Base-by-base conservation (phyloP, 2,113 vertebrate genomes). In the Corvus cornix region DNA sequence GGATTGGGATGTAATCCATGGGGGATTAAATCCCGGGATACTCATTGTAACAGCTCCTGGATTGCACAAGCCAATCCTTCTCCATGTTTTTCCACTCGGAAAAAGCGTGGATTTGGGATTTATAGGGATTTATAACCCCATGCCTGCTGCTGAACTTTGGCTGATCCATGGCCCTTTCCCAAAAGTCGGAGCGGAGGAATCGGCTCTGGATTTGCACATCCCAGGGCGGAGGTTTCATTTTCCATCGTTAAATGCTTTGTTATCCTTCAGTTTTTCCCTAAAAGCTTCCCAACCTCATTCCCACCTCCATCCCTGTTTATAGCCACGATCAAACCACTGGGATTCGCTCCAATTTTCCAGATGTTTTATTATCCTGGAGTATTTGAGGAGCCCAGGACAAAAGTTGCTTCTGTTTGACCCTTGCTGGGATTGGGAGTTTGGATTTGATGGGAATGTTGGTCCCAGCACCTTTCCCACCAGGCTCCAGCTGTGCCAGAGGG, bases 1-100 rank as follows among this genome's bases (percentile, higher is more conserved):
- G 46, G 63, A 37, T 68, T 6, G 17, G 72, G 84, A 59, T 51
- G 26, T 1, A 11, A 86, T 52, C 72, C 73, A 8, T 7, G 31
- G 31, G 21, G 37, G 22, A 44, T 37, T 7, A 44, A 59, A 52
- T 60, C 84, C 62, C 3, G 0, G 62, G 53, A 68, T 52, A 17
- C 44, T 51, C 62, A 2, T 18, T 2, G 13, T 3, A 8, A 7
- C 53, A 44, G 27, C 37, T 68, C 62, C 83, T 0, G 1, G 24
- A 24, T 24, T 9, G 35, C 30, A 8, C 18, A 2, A 30, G 37
- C 12, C 33, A 13, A 10, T 52, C 73, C 53, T 60, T 10, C 33
- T 77, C 73, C 12, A 0, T 19, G 46, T 66, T 66, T 66, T 66
- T 44, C 63, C 22, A 5, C 30, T 22, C 0, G 41, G 41, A 31